Evolutionary conservation across 2,888 invertebrate genomes (phyloP).

Genomic region (Chrysolina americana): DNA sequence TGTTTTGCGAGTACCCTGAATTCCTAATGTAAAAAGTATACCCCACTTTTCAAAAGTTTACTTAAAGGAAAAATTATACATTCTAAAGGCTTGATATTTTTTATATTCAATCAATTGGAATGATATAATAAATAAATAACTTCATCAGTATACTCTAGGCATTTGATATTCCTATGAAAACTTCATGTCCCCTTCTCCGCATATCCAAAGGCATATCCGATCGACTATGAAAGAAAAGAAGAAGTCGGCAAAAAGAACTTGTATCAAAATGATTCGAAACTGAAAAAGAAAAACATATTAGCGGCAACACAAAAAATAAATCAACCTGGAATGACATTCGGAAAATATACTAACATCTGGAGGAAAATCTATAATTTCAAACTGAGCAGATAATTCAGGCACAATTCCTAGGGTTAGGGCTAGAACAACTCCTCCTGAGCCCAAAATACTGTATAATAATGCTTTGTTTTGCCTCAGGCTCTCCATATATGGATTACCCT

Average conservation of each 20-base stretch:
- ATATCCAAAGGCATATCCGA: conserved; percentile 86
- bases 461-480: conserved; percentile 93
- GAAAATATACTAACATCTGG: conserved; percentile 71
- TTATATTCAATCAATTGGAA: conserved; percentile 37
- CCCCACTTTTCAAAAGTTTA: conserved; percentile 43
- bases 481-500: conserved; percentile 99
- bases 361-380: conserved; percentile 97
- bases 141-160: conserved; percentile 31
- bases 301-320: neutral
- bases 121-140: conserved; percentile 46
- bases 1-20: too few species aligned
- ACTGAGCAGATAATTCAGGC: conserved; percentile 89
- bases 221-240: conserved; percentile 89
- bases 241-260: conserved; percentile 89
- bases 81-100: conserved; percentile 31
- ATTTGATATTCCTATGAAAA: conserved; percentile 47
- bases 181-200: conserved; percentile 82
- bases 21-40: conserved; percentile 37
- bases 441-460: conserved; percentile 89
- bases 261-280: conserved; percentile 91
- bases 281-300: conserved; percentile 70
- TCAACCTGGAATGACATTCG: neutral
- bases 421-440: conserved; percentile 87
- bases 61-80: conserved; percentile 20
- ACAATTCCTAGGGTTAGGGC: conserved; percentile 87